Conservation (phyloP, 2,113 vertebrate genomes). For the Athene cunicularia region DNA sequence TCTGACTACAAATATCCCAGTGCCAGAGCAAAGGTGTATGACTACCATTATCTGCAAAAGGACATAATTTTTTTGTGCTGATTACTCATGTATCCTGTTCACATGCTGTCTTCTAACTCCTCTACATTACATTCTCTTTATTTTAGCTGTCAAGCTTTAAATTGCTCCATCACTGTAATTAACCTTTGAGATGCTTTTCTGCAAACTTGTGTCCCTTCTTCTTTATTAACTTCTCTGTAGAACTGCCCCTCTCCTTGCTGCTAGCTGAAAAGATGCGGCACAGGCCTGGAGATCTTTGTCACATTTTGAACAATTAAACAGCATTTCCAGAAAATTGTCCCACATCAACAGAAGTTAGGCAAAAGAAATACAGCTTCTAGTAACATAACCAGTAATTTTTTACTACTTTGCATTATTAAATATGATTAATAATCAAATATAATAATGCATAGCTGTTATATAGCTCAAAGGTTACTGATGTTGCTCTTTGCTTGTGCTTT, state of each 20-base stretch:
- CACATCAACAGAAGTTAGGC: background rate
- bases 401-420: background rate
- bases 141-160: background rate
- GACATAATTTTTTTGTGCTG: background rate
- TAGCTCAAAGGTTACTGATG: background rate
- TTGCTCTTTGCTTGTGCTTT: background rate
- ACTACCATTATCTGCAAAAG: background rate
- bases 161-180: background rate
- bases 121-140: background rate
- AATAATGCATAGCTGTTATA: background rate
- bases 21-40: background rate
- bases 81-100: background rate
- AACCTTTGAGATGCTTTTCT: background rate
- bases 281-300: background rate
- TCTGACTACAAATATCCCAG: background rate
- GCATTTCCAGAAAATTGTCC: background rate
- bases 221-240: background rate
- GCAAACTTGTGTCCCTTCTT: background rate
- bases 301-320: background rate
- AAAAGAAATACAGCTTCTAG: background rate
- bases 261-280: background rate
- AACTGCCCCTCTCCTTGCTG: background rate
- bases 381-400: background rate
- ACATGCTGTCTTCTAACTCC: background rate
- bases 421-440: background rate